These are phyloP conservation scores for Dunckerocampus dactyliophorus DNA, from an alignment of 2,113 vertebrate genomes.

Conservation along the genomic window DNA sequence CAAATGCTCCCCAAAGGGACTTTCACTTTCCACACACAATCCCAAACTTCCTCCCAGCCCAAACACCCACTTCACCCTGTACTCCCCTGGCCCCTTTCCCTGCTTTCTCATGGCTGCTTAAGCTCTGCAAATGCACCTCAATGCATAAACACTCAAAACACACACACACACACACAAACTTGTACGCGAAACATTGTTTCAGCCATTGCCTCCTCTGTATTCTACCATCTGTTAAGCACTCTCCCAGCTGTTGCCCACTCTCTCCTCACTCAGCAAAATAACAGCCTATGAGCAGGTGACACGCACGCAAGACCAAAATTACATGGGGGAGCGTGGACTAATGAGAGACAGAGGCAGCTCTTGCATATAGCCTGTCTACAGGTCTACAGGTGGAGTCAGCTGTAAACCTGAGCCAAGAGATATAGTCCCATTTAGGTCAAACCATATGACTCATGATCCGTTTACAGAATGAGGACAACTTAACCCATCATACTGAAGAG, in stretches of 20 bases:
- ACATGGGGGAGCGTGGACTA: slow-evolving; percentile 38
- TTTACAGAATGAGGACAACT: slow-evolving; percentile 25
- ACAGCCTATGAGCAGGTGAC: slow-evolving; percentile 49
- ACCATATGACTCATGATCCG: slow-evolving; percentile 16
- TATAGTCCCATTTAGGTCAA: slow-evolving; percentile 6
- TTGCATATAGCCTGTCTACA: slow-evolving; percentile 11
- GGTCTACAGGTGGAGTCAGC: slow-evolving; percentile 43
- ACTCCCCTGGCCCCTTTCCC: slow-evolving; percentile 54
- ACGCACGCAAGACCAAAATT: slow-evolving; percentile 54
- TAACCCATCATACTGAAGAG: slow-evolving; percentile 9
- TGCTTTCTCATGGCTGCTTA: slow-evolving; percentile 44
- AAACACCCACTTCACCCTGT: slow-evolving; percentile 59
- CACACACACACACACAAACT: slow-evolving; percentile 23
- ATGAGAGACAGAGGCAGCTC: slow-evolving; percentile 56
- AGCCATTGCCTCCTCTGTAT: slow-evolving; percentile 31
- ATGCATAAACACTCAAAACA: slow-evolving; percentile 13
- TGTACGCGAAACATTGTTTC: slow-evolving; percentile 47
- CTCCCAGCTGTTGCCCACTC: slow-evolving; percentile 67
- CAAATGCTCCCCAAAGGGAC: slow-evolving; percentile 30
- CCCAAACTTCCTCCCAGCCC: slow-evolving; percentile 46
- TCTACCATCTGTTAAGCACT: slow-evolving; percentile 64
- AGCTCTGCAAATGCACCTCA: slow-evolving; percentile 34
- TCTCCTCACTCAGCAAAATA: slow-evolving; percentile 52
- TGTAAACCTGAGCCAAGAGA: slow-evolving; percentile 15
- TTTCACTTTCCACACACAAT: slow-evolving; percentile 53